Percentiles rank a stretch among this genome's conserved stretches.
Evolutionary conservation across 2,797 vertebrate species (phyloP).

Genomic region (Lithobates sylvaticus): DNA sequence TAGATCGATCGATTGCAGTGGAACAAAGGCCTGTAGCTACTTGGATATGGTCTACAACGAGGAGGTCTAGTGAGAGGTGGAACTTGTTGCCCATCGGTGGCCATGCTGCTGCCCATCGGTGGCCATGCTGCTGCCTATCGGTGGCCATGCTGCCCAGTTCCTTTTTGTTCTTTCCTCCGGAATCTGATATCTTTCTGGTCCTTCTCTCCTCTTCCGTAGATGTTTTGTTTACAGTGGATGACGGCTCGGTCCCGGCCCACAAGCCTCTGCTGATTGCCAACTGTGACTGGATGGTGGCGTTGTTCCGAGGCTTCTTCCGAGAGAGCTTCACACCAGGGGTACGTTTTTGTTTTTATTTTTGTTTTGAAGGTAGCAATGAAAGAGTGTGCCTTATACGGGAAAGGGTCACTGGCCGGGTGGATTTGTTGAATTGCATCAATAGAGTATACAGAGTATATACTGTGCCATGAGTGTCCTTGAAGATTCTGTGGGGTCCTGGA

Average conservation of each 20-base stretch:
- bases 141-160: neutral
- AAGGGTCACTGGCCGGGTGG: no score
- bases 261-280: slow-evolving; percentile 91
- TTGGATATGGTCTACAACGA: no score
- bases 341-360: neutral
- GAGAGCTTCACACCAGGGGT: slow-evolving; percentile 90
- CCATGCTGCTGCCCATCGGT: neutral
- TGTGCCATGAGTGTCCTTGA: no score
- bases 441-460: no score
- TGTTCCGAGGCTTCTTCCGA: slow-evolving; percentile 91
- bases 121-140: neutral
- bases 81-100: no score
- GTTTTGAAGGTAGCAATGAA: no score
- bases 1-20: no score
- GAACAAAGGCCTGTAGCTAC: no score
- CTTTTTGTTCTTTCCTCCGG: fast-evolving
- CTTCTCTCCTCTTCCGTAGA: slow-evolving; percentile 78
- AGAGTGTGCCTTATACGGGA: no score
- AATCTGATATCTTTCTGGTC: neutral
- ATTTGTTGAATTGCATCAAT: no score
- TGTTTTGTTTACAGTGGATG: slow-evolving; percentile 87
- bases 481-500: no score
- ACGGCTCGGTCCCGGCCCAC: slow-evolving; percentile 86
- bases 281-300: slow-evolving; percentile 93
- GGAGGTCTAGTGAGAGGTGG: no score